Evolutionary conservation across 1,140 invertebrate genomes (phyloP), one percentile per base, ranked within the genome.

Genomic region (Cydia strobilella): DNA sequence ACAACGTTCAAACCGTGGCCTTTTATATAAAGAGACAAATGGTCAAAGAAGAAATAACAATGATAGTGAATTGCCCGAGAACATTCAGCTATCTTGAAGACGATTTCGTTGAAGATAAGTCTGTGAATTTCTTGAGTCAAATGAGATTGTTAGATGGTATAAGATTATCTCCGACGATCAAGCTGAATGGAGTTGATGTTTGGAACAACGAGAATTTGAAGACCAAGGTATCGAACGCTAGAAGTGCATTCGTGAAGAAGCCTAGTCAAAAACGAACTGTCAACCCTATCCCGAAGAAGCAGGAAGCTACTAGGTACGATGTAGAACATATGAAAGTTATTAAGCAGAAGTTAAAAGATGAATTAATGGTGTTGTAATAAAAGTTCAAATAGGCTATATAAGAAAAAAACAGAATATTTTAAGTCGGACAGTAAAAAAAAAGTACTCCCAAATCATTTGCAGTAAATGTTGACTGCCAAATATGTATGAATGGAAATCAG

Each of bases 11-110:
- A 45, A 86, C 82, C 69, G 74, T 87, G 0, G 59, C 73, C 1
- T 73, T 74, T 59, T 87, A 85, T 25, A 82, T 85, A 45, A 79
- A 81, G 20, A 77, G 81, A 3, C 78, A 82, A 72, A 72, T 76
- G 27, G 5, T 85, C 2, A 59, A 77, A 72, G 79, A 79, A 2
- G 84, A 87, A 65, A 66, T 86, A 73, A n/a, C 72, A 10, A 74
- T 77, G 48, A 72, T 77, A 15, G 65, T 42, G 9, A 80, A 78
- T 66, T 77, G 75, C 7, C 65, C 77, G 9, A 79, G 54, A 13
- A 74, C 74, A 35, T 77, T 81, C 18, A 74, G 71, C 48, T 79
- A 77, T 25, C 62, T 83, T 6, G 48, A 71, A 15, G 51, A 25
- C 0, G 54, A 73, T 23, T 73, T 18, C 48, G 2, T 69, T 39